These are phyloP conservation scores for Tethea ocularis DNA, from an alignment of 2,888 invertebrate species.

Conservation along the genomic window DNA sequence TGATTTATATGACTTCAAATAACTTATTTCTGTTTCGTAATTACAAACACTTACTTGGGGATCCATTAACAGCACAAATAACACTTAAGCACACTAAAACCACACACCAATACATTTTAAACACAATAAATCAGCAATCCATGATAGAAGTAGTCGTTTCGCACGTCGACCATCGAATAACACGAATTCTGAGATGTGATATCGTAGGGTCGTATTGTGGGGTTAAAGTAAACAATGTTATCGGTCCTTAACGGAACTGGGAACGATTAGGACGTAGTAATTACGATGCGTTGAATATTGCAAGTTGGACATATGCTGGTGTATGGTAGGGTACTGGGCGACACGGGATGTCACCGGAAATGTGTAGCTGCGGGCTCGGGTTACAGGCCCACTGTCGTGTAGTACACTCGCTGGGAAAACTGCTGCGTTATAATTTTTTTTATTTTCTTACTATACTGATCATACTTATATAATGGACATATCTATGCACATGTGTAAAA, in stretches of 20 bases:
- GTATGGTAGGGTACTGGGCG: slow-evolving; percentile 6
- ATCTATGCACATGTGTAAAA: too few relatives aligned
- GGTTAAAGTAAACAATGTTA: slow-evolving; percentile 75
- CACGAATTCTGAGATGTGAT: slow-evolving; percentile 49
- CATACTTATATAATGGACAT: too few relatives aligned
- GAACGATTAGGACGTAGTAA: slow-evolving; percentile 53
- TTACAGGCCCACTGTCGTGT: slow-evolving; percentile 10
- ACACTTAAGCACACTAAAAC: slow-evolving; percentile 70
- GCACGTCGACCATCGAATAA: slow-evolving; percentile 65
- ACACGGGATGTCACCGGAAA: slow-evolving; percentile 11
- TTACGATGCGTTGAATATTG: slow-evolving; percentile 48
- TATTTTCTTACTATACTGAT: too few relatives aligned
- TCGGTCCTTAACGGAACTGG: slow-evolving; percentile 53
- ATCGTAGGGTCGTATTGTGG: slow-evolving; percentile 60
- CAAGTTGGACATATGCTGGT: slow-evolving; percentile 10
- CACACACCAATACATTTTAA: slow-evolving; percentile 70
- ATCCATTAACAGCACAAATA: slow-evolving; percentile 55
- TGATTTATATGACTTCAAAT: too few relatives aligned
- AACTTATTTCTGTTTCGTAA: too few relatives aligned
- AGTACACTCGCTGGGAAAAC: neutral
- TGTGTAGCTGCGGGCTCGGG: slow-evolving; percentile 11
- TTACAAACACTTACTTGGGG: slow-evolving; percentile 63
- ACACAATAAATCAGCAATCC: slow-evolving; percentile 50
- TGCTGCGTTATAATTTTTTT: neutral
- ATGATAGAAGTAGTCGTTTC: slow-evolving; percentile 52